These are phyloP conservation scores for Lepus oiostolus DNA, from an alignment of 2,797 vertebrate species.

Conservation along the genomic window DNA sequence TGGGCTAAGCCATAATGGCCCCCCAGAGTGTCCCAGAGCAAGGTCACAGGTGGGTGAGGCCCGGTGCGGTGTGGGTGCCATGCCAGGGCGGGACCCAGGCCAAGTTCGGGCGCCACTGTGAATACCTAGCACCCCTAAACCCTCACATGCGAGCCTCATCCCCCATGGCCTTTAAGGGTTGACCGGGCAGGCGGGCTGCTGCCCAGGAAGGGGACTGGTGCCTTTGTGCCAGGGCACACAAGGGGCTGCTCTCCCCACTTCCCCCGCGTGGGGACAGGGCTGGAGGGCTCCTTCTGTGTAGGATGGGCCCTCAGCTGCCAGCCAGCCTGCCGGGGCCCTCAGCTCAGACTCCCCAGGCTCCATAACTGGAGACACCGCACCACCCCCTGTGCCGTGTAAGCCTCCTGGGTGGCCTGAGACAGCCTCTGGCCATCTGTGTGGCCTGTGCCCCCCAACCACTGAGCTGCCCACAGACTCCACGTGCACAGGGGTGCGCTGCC, in stretches of 20 bases:
- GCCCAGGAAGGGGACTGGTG: too few species aligned
- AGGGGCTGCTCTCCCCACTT: neutral
- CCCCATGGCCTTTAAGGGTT: neutral
- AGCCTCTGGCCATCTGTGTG: neutral
- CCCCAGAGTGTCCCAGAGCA: neutral
- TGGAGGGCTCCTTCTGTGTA: neutral
- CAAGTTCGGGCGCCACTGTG: too few species aligned
- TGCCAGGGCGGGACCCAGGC: neutral
- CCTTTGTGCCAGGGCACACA: neutral
- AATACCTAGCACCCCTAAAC: too few species aligned
- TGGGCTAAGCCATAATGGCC: neutral
- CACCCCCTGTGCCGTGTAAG: too few species aligned
- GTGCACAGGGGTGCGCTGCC: neutral
- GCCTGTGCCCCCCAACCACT: accelerated
- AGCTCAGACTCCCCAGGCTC: neutral
- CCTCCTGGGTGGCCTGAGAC: neutral
- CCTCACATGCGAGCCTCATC: too few species aligned
- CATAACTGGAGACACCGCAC: neutral
- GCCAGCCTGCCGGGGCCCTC: neutral
- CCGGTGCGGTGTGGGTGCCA: too few species aligned
- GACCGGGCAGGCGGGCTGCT: accelerated
- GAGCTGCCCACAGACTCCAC: neutral
- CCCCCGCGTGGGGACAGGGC: neutral
- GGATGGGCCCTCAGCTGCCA: neutral
- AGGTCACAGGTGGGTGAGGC: neutral